Percentiles rank a stretch among this genome's conserved stretches.
phyloP scores from a whole-genome alignment of 1,140 invertebrate genomes.

The Drosophila suzukii region DNA sequence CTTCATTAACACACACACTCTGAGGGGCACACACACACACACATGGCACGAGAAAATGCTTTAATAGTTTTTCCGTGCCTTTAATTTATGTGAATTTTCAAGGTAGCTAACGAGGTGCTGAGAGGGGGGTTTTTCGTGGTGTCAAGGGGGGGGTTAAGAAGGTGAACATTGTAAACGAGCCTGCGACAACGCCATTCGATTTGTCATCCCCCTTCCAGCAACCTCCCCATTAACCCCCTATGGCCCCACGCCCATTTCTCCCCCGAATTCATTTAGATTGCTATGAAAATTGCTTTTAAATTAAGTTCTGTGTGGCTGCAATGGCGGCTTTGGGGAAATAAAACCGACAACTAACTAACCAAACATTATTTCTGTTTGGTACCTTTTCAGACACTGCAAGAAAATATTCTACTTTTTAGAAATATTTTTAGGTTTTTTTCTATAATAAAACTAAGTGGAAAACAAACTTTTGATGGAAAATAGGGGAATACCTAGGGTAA shows the following conservation, averaged over 20 bases:
- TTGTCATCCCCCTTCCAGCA: background rate
- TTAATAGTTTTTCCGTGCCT: slow-evolving; percentile 80
- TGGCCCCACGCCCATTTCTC: background rate
- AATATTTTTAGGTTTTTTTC: background rate
- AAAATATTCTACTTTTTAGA: too few relatives aligned
- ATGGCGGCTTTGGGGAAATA: slow-evolving; percentile 26
- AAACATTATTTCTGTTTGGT: slow-evolving; percentile 30
- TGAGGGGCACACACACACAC: slow-evolving; percentile 7
- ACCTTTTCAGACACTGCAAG: background rate
- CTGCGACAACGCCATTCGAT: slow-evolving; percentile 26
- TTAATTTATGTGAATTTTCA: slow-evolving; percentile 79
- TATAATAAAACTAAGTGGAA: background rate
- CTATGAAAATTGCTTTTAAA: slow-evolving; percentile 78
- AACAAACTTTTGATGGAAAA: too few relatives aligned
- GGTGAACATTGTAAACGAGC: slow-evolving; percentile 47
- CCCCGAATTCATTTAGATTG: slow-evolving; percentile 39
- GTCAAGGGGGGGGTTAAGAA: background rate
- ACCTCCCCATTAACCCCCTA: too few relatives aligned
- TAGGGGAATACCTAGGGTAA: too few relatives aligned
- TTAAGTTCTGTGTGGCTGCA: slow-evolving; percentile 55
- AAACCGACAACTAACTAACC: slow-evolving; percentile 31
- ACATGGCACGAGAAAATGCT: slow-evolving; percentile 60
- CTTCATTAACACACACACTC: slow-evolving; percentile 62
- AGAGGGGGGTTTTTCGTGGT: background rate
- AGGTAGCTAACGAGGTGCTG: slow-evolving; percentile 37